phyloP scores from a whole-genome alignment of 2,113 vertebrate genomes.

The Colossoma macropomum region DNA sequence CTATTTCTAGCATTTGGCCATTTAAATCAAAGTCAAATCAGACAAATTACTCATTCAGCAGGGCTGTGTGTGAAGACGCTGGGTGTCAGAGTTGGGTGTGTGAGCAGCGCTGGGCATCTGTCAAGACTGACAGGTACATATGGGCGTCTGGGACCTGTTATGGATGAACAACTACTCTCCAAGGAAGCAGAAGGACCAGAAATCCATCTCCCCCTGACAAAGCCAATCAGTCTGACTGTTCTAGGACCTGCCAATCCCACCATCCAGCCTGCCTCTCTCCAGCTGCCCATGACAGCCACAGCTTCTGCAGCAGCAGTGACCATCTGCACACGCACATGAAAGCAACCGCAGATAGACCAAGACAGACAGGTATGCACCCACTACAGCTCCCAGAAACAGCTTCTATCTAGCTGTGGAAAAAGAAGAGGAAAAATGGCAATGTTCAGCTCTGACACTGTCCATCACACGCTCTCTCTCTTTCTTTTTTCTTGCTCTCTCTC shows the following conservation, averaged over 20 bases:
- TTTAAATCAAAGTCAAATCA: conserved; percentile 1
- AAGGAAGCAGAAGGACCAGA: conserved; percentile 54
- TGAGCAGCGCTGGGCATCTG: conserved; percentile 63
- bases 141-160: conserved; percentile 63
- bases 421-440: background rate
- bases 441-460: background rate
- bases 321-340: conserved; percentile 14
- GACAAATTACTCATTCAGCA: background rate
- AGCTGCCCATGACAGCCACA: background rate
- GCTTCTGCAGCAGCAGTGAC: conserved; percentile 1
- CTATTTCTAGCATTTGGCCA: background rate
- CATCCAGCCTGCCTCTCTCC: background rate
- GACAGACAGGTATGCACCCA: conserved; percentile 24
- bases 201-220: conserved; percentile 67
- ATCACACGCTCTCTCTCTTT: too few species aligned
- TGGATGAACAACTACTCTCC: conserved; percentile 70
- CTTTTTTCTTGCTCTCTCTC: too few species aligned
- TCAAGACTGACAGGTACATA: conserved; percentile 68
- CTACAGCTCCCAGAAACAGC: background rate
- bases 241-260: background rate
- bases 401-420: background rate
- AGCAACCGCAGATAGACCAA: background rate
- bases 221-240: conserved; percentile 58
- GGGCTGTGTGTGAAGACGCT: background rate
- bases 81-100: conserved; percentile 46